A percentile compares a stretch with the other conserved stretches of the same genome.
phyloP scores from a whole-genome alignment of 23 tunicate species.

The Ascidia mentula region DNA sequence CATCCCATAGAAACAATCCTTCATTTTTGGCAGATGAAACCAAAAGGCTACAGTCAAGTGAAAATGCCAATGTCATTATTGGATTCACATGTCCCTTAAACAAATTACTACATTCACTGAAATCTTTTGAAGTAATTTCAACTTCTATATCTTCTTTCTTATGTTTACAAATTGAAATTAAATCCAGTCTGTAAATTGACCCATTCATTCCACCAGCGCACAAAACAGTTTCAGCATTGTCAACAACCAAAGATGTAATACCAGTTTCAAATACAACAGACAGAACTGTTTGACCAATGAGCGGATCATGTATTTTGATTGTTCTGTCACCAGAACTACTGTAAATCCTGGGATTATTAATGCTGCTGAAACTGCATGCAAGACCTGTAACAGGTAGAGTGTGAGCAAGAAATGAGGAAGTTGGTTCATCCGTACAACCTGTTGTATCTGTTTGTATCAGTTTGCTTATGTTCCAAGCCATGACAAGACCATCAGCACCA shows the following conservation, averaged over 20 bases:
- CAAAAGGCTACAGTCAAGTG: conserved; percentile 43
- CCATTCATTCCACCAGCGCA: conserved; percentile 74
- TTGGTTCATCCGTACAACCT: not conserved
- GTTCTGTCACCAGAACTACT: conserved; percentile 61
- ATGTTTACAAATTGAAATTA: not conserved
- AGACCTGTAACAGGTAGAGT: not conserved
- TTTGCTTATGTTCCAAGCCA: conserved; percentile 58
- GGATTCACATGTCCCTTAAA: conserved; percentile 41
- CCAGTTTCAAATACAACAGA: conserved; percentile 52
- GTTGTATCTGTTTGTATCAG: not conserved
- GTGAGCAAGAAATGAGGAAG: not conserved
- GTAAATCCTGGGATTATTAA: conserved; percentile 24
- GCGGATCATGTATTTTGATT: conserved; percentile 57
- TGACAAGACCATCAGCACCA: conserved; percentile 68
- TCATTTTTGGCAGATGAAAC: conserved; percentile 51
- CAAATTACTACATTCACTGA: not conserved
- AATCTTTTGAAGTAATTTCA: not conserved
- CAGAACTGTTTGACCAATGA: conserved; percentile 21
- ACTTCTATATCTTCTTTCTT: not conserved
- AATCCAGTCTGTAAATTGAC: conserved; percentile 24
- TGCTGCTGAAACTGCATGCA: not conserved
- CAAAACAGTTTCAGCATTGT: conserved; percentile 32
- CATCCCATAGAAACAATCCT: conserved; percentile 59
- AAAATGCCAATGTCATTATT: conserved; percentile 31
- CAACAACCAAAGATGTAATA: conserved; percentile 38